Percentiles rank a stretch among this genome's conserved stretches.
Conservation (phyloP, 1,140 invertebrate genomes). For the Pseudomyrmex gracilis region DNA sequence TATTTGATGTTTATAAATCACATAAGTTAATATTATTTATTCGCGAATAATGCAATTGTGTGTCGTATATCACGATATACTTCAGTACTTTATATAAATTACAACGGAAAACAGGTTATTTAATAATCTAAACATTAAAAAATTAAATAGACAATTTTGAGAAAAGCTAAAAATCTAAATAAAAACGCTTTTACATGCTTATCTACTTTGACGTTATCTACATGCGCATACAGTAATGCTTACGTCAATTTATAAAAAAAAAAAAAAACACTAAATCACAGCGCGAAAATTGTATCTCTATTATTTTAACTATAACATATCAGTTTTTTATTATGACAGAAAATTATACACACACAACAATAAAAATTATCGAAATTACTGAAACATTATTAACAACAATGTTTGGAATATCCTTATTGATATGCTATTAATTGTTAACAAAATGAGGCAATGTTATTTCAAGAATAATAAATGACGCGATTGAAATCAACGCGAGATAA, state of each 20-base stretch:
- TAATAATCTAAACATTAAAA: too few relatives aligned
- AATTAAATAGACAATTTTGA: too few relatives aligned
- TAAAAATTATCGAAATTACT: slow-evolving; percentile 1
- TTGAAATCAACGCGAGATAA: not conserved
- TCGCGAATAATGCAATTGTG: too few relatives aligned
- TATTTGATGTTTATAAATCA: too few relatives aligned
- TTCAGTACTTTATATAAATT: not conserved
- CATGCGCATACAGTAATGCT: not conserved
- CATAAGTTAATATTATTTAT: too few relatives aligned
- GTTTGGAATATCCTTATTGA: not conserved
- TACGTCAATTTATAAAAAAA: not conserved
- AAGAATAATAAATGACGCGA: slow-evolving; percentile 9
- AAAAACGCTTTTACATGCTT: slow-evolving; percentile 9
- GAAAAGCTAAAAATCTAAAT: too few relatives aligned
- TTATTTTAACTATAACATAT: not conserved
- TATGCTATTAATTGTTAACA: not conserved
- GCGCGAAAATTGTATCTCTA: not conserved
- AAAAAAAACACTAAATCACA: not conserved
- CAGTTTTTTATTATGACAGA: not conserved
- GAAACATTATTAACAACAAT: not conserved
- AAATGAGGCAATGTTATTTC: not conserved
- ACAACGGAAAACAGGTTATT: not conserved
- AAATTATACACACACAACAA: not conserved
- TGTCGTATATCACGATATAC: too few relatives aligned
- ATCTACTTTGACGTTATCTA: not conserved